A percentile compares a stretch with the other conserved stretches of the same genome.
These are phyloP conservation scores for Lagorchestes hirsutus DNA, from an alignment of 2,797 vertebrate genomes.

Conservation along the genomic window DNA sequence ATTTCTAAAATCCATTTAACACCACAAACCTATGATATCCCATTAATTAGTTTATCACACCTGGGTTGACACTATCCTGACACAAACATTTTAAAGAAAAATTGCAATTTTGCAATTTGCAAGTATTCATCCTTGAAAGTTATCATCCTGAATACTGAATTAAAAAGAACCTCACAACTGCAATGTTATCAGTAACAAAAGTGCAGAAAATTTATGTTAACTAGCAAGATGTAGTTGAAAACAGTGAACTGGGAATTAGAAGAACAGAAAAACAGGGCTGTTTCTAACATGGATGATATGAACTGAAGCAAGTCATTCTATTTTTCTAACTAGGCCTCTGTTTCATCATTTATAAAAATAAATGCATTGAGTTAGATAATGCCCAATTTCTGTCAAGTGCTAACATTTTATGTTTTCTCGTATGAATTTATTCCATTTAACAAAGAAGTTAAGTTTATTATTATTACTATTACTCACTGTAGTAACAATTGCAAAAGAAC, in stretches of 20 bases:
- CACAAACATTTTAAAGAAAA: neutral
- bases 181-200: neutral
- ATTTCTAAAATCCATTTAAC: neutral
- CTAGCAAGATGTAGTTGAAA: conserved; percentile 10
- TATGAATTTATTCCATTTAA: neutral
- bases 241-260: neutral
- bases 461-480: neutral
- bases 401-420: conserved; percentile 23
- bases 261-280: neutral
- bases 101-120: neutral
- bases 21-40: neutral
- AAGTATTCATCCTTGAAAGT: neutral
- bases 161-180: neutral
- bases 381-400: conserved; percentile 5
- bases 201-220: conserved; percentile 30
- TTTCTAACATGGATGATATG: neutral
- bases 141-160: neutral
- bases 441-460: conserved; percentile 19
- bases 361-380: conserved; percentile 1
- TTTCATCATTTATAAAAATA: neutral
- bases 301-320: conserved; percentile 24
- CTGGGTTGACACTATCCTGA: neutral
- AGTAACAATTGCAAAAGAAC: conserved; percentile 22
- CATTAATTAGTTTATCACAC: neutral
- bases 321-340: neutral